phyloP scores from a whole-genome alignment of 2,113 vertebrate genomes.

The Apodemus speciosus region DNA sequence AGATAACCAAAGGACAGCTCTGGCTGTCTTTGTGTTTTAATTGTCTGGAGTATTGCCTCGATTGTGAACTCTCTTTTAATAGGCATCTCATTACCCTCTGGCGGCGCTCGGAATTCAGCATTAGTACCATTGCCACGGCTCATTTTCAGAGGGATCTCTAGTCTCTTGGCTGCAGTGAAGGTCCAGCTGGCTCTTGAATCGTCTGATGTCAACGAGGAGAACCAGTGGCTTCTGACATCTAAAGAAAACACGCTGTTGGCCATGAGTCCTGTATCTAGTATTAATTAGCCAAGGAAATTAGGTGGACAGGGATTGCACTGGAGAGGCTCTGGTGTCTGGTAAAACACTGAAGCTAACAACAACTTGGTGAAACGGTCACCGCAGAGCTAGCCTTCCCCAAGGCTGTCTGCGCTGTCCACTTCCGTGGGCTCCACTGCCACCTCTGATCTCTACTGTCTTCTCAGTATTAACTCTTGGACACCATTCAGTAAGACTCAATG shows the following conservation, averaged over 20 bases:
- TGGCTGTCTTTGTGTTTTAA: neutral
- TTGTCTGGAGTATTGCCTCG: neutral
- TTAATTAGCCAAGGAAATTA: neutral
- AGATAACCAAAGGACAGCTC: neutral
- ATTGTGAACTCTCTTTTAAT: neutral
- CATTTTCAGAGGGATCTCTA: neutral
- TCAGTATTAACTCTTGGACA: neutral
- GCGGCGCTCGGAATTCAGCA: neutral
- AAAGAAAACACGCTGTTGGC: neutral
- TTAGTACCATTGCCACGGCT: neutral
- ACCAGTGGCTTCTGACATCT: neutral
- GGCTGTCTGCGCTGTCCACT: neutral
- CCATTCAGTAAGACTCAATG: neutral
- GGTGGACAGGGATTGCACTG: neutral
- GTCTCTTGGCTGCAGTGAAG: neutral
- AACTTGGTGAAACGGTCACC: neutral
- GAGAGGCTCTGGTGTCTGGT: neutral
- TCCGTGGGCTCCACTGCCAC: neutral
- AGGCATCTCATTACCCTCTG: neutral
- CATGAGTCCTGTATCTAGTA: neutral
- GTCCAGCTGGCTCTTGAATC: neutral
- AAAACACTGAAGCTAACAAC: neutral
- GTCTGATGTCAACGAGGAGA: neutral
- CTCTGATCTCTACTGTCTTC: neutral
- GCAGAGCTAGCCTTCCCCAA: neutral